These are phyloP conservation scores for Euproctis similis DNA, from an alignment of 2,888 invertebrate species.

Conservation along the genomic window DNA sequence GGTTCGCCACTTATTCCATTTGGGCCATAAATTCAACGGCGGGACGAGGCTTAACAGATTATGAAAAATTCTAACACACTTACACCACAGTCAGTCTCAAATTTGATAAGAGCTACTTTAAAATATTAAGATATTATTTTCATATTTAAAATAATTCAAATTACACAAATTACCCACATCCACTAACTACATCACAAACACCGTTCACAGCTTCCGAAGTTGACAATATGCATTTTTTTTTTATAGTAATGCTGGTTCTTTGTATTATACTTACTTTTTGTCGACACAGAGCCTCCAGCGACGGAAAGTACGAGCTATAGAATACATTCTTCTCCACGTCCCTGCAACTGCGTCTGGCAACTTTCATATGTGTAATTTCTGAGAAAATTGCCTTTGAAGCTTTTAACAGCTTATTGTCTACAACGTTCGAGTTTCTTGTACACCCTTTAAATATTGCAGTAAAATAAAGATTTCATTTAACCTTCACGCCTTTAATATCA, in stretches of 20 bases:
- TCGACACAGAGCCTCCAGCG: constrained; percentile 22
- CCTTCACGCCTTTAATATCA: no score
- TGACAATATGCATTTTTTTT: constrained; percentile 26
- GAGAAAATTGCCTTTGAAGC: constrained; percentile 37
- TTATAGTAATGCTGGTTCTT: constrained; percentile 27
- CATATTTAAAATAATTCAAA: no score
- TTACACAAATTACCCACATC: no score
- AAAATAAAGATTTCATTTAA: constrained; percentile 13
- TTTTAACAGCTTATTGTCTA: constrained; percentile 30
- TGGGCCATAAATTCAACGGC: no score
- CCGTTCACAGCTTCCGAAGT: constrained; percentile 13
- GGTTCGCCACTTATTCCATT: no score
- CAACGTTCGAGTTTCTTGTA: constrained; percentile 15
- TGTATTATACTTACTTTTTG: constrained; percentile 40
- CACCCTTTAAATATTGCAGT: constrained; percentile 15
- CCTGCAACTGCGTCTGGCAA: constrained; percentile 40
- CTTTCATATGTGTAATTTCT: constrained; percentile 43
- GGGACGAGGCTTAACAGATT: no score
- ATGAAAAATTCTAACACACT: no score
- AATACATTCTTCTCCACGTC: constrained; percentile 36
- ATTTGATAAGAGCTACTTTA: no score
- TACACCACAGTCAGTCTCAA: no score
- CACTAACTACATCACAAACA: constrained; percentile 17
- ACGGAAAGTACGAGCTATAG: constrained; percentile 20
- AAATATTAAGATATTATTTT: no score